Percentiles rank a stretch among this genome's conserved stretches.
These are phyloP conservation scores for Chiloscyllium plagiosum DNA, from an alignment of 2,113 vertebrate species.

Conservation along the genomic window DNA sequence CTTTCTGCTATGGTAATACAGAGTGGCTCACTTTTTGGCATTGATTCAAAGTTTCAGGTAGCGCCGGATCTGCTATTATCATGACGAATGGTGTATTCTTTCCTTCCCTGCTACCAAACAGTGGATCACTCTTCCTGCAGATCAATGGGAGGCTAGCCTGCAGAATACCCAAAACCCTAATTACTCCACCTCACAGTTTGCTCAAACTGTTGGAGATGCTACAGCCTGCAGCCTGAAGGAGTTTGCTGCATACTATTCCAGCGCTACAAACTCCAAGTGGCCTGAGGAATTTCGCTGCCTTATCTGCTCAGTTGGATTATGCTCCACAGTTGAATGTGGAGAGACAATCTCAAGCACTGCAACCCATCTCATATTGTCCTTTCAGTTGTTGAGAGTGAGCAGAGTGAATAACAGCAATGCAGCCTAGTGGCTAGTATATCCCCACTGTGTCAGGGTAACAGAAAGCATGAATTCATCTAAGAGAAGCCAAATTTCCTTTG, in stretches of 20 bases:
- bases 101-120: not conserved
- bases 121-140: not conserved
- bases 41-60: not conserved
- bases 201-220: not conserved
- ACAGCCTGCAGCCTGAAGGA: not conserved
- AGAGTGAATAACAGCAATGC: not conserved
- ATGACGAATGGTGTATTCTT: not conserved
- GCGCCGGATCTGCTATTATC: not conserved
- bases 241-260: not conserved
- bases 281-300: not conserved
- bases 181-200: not conserved
- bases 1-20: not conserved
- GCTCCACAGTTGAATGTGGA: no score
- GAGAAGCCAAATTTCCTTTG: not conserved
- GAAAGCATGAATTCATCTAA: not conserved
- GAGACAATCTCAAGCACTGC: not conserved
- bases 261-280: not conserved
- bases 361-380: not conserved
- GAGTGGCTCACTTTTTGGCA: not conserved
- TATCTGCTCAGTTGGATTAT: not conserved
- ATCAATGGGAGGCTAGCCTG: not conserved
- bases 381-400: not conserved
- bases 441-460: not conserved
- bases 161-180: not conserved
- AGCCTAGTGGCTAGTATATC: not conserved